Evolutionary conservation across 1,140 invertebrate genomes (phyloP), one percentile per base, ranked within the genome.

Genomic region (Holcopasites calliopsidis): DNA sequence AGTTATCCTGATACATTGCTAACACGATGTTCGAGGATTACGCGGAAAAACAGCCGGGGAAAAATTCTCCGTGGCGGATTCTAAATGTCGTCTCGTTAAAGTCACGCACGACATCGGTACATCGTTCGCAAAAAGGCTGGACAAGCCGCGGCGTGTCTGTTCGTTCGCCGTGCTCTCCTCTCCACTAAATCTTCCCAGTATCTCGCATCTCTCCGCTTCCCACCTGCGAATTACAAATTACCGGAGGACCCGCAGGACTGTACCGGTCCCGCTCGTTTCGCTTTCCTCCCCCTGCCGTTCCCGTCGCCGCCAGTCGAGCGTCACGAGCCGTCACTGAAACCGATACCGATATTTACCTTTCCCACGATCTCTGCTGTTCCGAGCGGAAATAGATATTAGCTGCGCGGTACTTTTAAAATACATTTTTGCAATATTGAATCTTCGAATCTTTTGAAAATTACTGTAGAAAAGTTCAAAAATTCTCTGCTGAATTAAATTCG

Each of bases 161-260:
- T 81, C 65, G 33, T 55, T 82, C 58, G 54, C 73, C 54, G 76
- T 65, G 61, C 50, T 79, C n/a, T n/a, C 76, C 86, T 83, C 87
- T 77, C 80, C 80, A 85, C 85, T 88, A 89, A 88, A 88, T 88
- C 88, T 89, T 79, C 40, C 80, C 80, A 82, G 81, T 89, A 89
- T 89, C 87, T 89, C 76, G 80, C 82, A 89, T 89, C 88, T 88
- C 82, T 83, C 83, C 83, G 87, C 84, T 89, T 88, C 87, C 86
- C 88, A 89, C 87, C 87, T 89, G 88, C 86, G 86, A 87, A 87
- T 89, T 88, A 89, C 88, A 89, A 89, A 89, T 89, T 89, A 88
- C 87, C 85, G 74, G 87, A 88, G 66, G 66, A 86, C 84, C 88
- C 50, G 85, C 81, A 82, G 83, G 57, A 83, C 81, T 80, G 82